Conservation (phyloP, 1,140 invertebrate genomes). For the Saccostrea cuccullata region DNA sequence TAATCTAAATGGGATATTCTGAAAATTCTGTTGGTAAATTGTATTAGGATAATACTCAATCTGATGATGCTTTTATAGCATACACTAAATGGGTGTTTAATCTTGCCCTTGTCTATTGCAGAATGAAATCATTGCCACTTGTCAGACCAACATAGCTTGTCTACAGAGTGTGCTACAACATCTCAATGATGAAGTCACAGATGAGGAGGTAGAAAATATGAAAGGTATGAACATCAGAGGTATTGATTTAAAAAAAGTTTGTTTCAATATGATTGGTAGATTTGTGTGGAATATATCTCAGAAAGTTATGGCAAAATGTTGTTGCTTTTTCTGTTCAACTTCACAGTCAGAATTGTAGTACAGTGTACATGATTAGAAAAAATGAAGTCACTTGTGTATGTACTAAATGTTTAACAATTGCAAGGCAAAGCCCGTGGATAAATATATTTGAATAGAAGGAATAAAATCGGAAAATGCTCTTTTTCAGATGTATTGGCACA, state of each 20-base stretch:
- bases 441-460: too few relatives aligned
- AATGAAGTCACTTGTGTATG: too few relatives aligned
- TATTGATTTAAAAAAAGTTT: too few relatives aligned
- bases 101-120: background rate
- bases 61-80: background rate
- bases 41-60: background rate
- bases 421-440: too few relatives aligned
- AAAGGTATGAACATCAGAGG: slow-evolving; percentile 51
- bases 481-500: slow-evolving; percentile 81
- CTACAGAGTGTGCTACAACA: slow-evolving; percentile 78
- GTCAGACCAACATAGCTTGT: slow-evolving; percentile 86
- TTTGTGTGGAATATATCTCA: too few relatives aligned
- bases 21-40: background rate
- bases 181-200: slow-evolving; percentile 69
- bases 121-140: slow-evolving; percentile 87
- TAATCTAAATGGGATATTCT: background rate
- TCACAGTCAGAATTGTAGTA: too few relatives aligned
- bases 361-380: too few relatives aligned
- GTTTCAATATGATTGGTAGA: too few relatives aligned
- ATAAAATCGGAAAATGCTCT: background rate
- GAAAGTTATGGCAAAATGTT: too few relatives aligned
- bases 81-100: background rate
- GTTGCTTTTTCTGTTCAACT: too few relatives aligned
- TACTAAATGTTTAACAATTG: too few relatives aligned
- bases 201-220: slow-evolving; percentile 67